Percentiles rank a stretch among this genome's conserved stretches.
Conservation (phyloP, 1,140 invertebrate species). For the Eupristina koningsbergeri region DNA sequence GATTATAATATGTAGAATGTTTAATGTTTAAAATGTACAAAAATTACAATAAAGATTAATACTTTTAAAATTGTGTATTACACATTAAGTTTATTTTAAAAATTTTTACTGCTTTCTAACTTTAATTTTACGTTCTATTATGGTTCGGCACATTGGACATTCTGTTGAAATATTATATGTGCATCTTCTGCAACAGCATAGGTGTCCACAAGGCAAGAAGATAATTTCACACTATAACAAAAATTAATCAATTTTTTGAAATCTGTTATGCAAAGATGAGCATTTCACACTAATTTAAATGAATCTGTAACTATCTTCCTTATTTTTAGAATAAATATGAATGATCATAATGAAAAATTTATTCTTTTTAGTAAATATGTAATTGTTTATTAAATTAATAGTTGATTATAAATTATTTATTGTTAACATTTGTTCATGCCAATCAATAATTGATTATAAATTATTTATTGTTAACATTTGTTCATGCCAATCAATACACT, state of each 20-base stretch:
- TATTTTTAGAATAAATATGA: not conserved
- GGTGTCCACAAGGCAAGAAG: slow-evolving; percentile 89
- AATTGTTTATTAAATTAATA: not conserved
- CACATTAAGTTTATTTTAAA: slow-evolving; percentile 30
- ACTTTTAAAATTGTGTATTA: not conserved
- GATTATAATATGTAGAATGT: slow-evolving; percentile 5
- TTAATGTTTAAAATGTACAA: slow-evolving; percentile 24
- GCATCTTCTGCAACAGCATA: slow-evolving; percentile 85
- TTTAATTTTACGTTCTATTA: slow-evolving; percentile 80
- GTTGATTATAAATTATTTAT: not conserved
- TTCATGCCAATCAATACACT: not conserved
- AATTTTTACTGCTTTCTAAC: slow-evolving; percentile 72
- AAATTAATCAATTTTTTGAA: slow-evolving; percentile 37
- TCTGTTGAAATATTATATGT: slow-evolving; percentile 73
- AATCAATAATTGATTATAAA: not conserved
- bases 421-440: too few relatives aligned
- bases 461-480: too few relatives aligned
- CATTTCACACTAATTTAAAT: too few relatives aligned
- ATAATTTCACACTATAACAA: slow-evolving; percentile 81
- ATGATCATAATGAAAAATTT: not conserved
- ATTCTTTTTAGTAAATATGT: not conserved
- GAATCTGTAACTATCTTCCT: too few relatives aligned
- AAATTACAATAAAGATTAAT: slow-evolving; percentile 35
- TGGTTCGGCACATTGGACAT: slow-evolving; percentile 85
- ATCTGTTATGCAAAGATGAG: too few relatives aligned